Evolutionary conservation across 2,888 invertebrate species (phyloP).

Genomic region (Synanthedon andrenaeformis): DNA sequence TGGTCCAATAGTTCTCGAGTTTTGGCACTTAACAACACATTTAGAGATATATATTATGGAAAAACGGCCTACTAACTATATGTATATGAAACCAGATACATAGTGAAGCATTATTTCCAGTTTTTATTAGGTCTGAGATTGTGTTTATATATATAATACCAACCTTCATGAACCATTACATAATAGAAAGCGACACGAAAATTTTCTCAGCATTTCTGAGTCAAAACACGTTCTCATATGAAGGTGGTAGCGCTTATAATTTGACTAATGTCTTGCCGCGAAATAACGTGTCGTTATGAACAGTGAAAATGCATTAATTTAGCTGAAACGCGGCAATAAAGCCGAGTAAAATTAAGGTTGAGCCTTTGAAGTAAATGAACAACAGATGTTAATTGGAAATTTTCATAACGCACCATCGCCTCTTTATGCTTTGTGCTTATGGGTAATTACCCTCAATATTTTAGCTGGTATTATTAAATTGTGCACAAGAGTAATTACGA

Average conservation of each 20-base stretch:
- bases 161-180: too few species aligned
- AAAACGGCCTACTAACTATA: too few species aligned
- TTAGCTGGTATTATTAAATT: not conserved
- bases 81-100: too few species aligned
- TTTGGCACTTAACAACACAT: too few species aligned
- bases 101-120: too few species aligned
- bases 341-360: constrained; percentile 15
- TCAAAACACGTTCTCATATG: not conserved
- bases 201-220: not conserved
- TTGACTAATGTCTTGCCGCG: constrained; percentile 22
- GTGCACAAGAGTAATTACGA: not conserved
- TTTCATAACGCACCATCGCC: constrained; percentile 2
- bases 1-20: too few species aligned
- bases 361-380: constrained; percentile 13
- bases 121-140: too few species aligned
- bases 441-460: not conserved
- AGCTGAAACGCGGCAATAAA: constrained; percentile 24
- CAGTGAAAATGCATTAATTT: constrained; percentile 35
- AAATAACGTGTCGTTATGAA: constrained; percentile 22
- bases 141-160: too few species aligned
- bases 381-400: constrained; percentile 3
- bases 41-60: too few species aligned
- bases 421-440: not conserved
- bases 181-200: not conserved
- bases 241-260: constrained; percentile 21